Conservation (phyloP, 2,888 invertebrate species). For the Orchesellides sinensis region DNA sequence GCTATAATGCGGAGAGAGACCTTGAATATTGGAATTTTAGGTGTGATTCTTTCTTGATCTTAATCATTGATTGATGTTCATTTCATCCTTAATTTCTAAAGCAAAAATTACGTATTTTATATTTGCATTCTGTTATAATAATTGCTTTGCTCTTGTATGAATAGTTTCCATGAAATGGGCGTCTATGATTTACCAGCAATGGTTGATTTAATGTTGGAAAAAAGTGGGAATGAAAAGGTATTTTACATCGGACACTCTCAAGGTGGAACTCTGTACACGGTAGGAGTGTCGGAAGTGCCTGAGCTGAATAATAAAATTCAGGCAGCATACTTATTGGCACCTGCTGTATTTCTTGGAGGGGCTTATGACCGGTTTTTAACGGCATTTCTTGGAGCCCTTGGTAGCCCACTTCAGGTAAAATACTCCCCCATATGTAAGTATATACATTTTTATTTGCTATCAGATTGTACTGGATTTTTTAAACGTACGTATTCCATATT, state of each 20-base stretch:
- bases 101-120: no score
- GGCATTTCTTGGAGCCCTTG: not conserved
- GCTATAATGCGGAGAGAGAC: not conserved
- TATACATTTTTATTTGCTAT: no score
- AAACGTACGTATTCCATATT: no score
- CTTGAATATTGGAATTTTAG: not conserved
- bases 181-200: not conserved
- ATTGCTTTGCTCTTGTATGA: no score
- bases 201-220: not conserved
- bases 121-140: no score
- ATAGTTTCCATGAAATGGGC: not conserved
- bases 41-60: not conserved
- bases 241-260: not conserved
- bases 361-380: not conserved
- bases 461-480: not conserved
- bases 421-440: no score
- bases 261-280: not conserved
- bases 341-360: not conserved
- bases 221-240: not conserved
- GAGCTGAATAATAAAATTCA: not conserved
- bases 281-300: not conserved
- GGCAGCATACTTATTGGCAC: not conserved
- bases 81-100: no score
- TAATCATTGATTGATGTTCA: not conserved
- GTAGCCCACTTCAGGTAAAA: no score